Conservation (phyloP, 1,140 invertebrate genomes). For the Polyergus mexicanus region DNA sequence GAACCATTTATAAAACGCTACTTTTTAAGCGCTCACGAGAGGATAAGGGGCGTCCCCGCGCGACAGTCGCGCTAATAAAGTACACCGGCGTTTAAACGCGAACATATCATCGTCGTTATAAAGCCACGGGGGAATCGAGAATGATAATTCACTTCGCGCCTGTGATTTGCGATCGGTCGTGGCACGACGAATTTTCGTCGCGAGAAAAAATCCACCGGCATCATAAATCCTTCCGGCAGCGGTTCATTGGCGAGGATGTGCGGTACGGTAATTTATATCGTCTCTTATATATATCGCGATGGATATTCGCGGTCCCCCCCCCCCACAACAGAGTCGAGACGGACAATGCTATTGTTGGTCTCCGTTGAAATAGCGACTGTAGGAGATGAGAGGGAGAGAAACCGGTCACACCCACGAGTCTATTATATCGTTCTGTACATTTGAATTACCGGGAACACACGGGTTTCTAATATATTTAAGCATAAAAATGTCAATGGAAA, state of each 20-base stretch:
- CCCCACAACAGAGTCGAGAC: background rate
- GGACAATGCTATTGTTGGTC: conserved; percentile 42
- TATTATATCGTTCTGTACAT: background rate
- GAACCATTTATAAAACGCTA: background rate
- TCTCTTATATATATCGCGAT: conserved; percentile 8
- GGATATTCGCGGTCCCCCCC: background rate
- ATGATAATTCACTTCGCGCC: conserved; percentile 42
- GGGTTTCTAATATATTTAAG: background rate
- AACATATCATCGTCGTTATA: conserved; percentile 1
- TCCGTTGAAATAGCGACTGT: background rate
- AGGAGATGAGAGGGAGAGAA: background rate
- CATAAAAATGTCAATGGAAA: conserved; percentile 9
- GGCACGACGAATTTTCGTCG: background rate
- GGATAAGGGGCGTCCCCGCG: too few species aligned
- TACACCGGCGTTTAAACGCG: background rate
- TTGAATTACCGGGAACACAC: conserved; percentile 11
- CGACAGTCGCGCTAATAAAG: conserved; percentile 1
- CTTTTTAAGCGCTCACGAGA: background rate
- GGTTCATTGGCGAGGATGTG: background rate
- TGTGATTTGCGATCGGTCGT: conserved; percentile 47
- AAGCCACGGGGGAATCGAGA: background rate
- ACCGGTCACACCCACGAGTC: conserved; percentile 27
- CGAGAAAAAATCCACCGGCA: conserved; percentile 30
- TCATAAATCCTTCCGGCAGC: conserved; percentile 16
- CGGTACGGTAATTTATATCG: conserved; percentile 15